Base-by-base conservation (phyloP, 2,888 invertebrate species). In the Drosophila antonietae region DNA sequence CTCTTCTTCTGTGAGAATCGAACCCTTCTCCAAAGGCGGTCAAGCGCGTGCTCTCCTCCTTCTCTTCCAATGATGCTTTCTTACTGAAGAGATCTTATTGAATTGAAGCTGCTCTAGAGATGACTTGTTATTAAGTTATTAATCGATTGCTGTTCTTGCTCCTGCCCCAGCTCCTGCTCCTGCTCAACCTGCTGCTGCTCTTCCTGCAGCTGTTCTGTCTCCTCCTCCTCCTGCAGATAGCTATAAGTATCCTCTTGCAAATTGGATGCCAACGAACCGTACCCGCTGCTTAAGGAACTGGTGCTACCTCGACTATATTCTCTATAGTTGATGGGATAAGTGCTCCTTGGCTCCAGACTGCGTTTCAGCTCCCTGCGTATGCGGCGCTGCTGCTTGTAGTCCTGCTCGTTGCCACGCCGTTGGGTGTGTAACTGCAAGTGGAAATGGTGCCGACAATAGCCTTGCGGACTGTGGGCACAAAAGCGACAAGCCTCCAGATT, bases 381-480 rank as follows among this genome's bases (percentile, higher is more conserved):
- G 31, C 88, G 66, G 8, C 91, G 79, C 67, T 86, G 66, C 59
- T 91, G 83, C 4, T 86, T 86, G 49, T 83, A 88, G 23, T 91
- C 91, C 62, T 84, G 78, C 3, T 67, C 78, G 10, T 28, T 33
- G 43, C 53, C 31, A 2, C 74, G 52, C 3, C 49, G 28, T 15
- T 49, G 59, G 1, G 81, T 86, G 49, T 90, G 90, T 37, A 91
- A 59, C 63, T 91, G 88, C 73, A 91, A 69, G 59, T 91, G 91
- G 57, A 91, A 91, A 61, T 92, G 92, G 77, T 92, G 92, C 15
- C 92, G 91, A 68, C 92, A 92, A 78, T 92, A 92, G 57, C 92
- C 92, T 62, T 92, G 91, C 18, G 91, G 92, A 67, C 89, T 91
- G 73, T 92, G 92, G 64, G 91, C 90, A 81, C 92, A 92, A 73